phyloP scores from a whole-genome alignment of 2,797 vertebrate species.

The Hydrophis major region DNA sequence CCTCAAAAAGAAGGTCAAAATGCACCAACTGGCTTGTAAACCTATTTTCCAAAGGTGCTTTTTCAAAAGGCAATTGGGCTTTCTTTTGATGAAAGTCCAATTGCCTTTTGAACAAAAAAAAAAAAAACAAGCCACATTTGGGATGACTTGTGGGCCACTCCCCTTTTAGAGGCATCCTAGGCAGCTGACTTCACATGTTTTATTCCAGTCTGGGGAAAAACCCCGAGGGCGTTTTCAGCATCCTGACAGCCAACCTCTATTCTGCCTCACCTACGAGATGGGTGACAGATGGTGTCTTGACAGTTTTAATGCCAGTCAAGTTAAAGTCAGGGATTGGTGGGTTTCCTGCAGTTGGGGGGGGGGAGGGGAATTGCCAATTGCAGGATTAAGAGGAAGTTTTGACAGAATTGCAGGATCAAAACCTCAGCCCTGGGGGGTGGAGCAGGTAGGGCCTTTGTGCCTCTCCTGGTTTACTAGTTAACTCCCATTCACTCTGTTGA shows the following conservation, averaged over 20 bases:
- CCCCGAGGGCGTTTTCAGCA: background rate
- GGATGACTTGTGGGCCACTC: background rate
- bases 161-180: background rate
- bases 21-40: background rate
- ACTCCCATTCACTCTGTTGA: background rate
- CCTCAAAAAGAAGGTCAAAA: background rate
- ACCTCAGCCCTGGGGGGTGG: background rate
- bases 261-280: background rate
- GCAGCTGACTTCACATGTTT: background rate
- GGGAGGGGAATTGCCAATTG: background rate
- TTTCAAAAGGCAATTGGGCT: background rate
- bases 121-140: background rate
- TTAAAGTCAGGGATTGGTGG: background rate
- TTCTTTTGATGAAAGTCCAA: background rate
- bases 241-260: background rate
- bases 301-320: background rate
- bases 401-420: background rate
- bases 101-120: background rate
- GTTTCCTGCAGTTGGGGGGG: background rate
- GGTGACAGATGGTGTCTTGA: background rate
- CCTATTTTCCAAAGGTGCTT: background rate
- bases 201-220: background rate
- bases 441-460: background rate
- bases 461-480: background rate
- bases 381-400: background rate